Base-by-base conservation (phyloP, 2,113 vertebrate genomes). In the Tonatia bakeri region DNA sequence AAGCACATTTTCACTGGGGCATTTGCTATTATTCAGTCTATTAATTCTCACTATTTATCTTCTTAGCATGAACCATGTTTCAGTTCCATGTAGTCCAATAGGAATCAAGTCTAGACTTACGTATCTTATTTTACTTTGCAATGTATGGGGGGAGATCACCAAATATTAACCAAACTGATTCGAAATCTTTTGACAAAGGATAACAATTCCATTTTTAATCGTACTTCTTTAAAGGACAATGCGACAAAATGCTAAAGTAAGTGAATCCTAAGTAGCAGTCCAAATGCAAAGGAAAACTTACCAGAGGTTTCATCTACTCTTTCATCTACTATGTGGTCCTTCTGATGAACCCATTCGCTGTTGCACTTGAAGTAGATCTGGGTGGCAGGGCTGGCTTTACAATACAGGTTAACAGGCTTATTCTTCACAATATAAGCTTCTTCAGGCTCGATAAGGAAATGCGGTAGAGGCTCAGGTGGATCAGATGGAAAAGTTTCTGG, bases 331-430 rank as follows among this genome's bases (percentile, higher is more conserved):
- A 99, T 98, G 59, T 99, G 99, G 96, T 99, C 99, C 97, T 99
- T 99, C 98, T 99, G 99, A 98, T 99, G 99, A 91, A 99, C 99
- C 99, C 99, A 99, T 95, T 99, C 99, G 0, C 99, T 99, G 98
- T 99, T 99, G 98, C 99, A 99, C 97, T 99, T 99, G 96, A 99
- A 99, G 98, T 99, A 99, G 97, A 99, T 99, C 98, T 99, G 99
- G 0, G 99, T 99, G 97, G 99, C 99, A 0, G 99, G 99, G 31
- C 99, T 99, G 0, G 99, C 99, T 98, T 99, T 99, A 98, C 99
- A 99, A 96, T 99, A 99, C 38, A 99, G 98, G 97, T 99, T 99
- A 94, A 99, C 99, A 0, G 99, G 99, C 95, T 99, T 99, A 92
- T 99, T 99, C 98, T 99, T 99, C 96, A 99, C 99, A 47, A 99